phyloP scores from a whole-genome alignment of 2,888 invertebrate genomes.

The Epinotia demarniana region DNA sequence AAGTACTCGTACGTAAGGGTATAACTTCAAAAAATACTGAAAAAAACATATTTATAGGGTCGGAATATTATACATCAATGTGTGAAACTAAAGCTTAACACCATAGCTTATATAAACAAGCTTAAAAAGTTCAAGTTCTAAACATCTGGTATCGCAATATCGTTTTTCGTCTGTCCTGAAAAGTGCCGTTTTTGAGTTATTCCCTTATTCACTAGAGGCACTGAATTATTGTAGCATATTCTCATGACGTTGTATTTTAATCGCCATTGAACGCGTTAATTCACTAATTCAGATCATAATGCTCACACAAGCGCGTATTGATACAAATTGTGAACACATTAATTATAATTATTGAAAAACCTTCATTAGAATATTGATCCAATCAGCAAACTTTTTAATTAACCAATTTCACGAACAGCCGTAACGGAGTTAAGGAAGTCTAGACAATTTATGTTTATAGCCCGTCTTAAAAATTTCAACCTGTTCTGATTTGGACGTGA shows the following conservation, averaged over 20 bases:
- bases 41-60: too few species aligned
- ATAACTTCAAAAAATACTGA: too few species aligned
- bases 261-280: not conserved
- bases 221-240: too few species aligned
- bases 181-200: too few species aligned
- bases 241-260: not conserved
- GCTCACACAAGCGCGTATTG: slow-evolving; percentile 1
- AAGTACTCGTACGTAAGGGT: too few species aligned
- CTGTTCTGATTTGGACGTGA: slow-evolving; percentile 30
- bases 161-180: too few species aligned
- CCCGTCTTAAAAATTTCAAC: slow-evolving; percentile 28
- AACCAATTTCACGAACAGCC: slow-evolving; percentile 41
- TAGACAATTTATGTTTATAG: slow-evolving; percentile 45
- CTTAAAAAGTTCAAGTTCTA: too few species aligned
- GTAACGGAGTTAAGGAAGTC: slow-evolving; percentile 43
- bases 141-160: too few species aligned
- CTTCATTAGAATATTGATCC: slow-evolving; percentile 32
- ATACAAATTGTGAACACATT: slow-evolving; percentile 29
- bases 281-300: slow-evolving; percentile 15
- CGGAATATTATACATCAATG: too few species aligned
- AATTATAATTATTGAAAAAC: slow-evolving; percentile 22
- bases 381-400: slow-evolving; percentile 42
- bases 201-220: too few species aligned
- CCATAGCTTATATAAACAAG: too few species aligned
- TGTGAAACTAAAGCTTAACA: too few species aligned